Evolutionary conservation across 2,888 invertebrate genomes (phyloP).

Genomic region (Caenorhabditis angaria): DNA sequence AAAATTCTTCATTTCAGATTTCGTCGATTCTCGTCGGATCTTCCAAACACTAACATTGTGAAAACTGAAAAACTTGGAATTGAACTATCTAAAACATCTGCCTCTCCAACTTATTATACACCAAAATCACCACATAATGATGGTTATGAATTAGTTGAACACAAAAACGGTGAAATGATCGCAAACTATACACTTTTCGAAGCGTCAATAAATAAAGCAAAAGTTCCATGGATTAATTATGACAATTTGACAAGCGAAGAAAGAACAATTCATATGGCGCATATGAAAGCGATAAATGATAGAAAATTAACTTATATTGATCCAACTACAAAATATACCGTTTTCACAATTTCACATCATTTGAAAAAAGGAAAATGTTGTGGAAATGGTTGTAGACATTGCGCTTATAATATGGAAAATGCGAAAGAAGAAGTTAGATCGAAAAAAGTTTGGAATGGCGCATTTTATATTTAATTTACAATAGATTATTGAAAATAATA

Average conservation of each 20-base stretch:
- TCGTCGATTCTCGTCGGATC: not conserved
- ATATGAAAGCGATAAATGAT: constrained; percentile 64
- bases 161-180: constrained; percentile 59
- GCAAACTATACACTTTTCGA: constrained; percentile 70
- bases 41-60: constrained; percentile 13
- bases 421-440: constrained; percentile 53
- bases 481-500: not conserved
- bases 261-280: constrained; percentile 63
- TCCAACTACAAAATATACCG: constrained; percentile 55
- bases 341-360: constrained; percentile 63
- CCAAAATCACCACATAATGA: constrained; percentile 44
- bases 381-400: constrained; percentile 70
- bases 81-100: constrained; percentile 39
- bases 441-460: constrained; percentile 65
- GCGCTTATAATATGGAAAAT: constrained; percentile 67
- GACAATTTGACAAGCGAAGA: constrained; percentile 62
- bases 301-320: constrained; percentile 63
- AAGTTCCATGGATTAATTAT: constrained; percentile 60
- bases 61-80: constrained; percentile 20
- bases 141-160: constrained; percentile 54
- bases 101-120: constrained; percentile 60
- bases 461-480: constrained; percentile 60
- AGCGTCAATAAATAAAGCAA: constrained; percentile 60
- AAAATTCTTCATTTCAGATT: not conserved
- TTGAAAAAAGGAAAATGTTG: constrained; percentile 67